Conservation (phyloP, 2,797 vertebrate species). For the Clangula hyemalis region DNA sequence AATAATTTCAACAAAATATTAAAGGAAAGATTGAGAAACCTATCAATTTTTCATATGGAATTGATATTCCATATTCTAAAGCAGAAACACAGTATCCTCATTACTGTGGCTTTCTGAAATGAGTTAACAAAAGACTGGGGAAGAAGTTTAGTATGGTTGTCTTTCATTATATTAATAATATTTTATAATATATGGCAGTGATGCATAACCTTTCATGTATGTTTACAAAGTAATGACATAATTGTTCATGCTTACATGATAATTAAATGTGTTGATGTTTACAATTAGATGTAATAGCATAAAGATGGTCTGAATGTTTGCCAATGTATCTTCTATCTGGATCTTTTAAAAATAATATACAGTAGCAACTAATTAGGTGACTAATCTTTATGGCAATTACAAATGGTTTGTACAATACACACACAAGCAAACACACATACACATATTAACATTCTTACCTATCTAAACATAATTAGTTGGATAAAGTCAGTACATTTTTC, state of each 20-base stretch:
- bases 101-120: neutral
- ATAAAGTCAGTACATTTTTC: constrained; percentile 33
- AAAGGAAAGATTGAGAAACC: neutral
- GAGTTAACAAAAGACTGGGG: neutral
- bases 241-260: constrained; percentile 62
- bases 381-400: constrained; percentile 12
- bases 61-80: neutral
- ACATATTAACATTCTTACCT: neutral
- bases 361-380: constrained; percentile 41
- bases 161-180: constrained; percentile 26
- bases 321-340: constrained; percentile 40
- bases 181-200: constrained; percentile 22
- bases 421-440: neutral
- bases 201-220: constrained; percentile 58
- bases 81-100: neutral
- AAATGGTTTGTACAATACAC: neutral
- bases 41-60: neutral
- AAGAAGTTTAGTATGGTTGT: constrained; percentile 29
- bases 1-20: neutral
- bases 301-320: constrained; percentile 66
- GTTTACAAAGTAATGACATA: constrained; percentile 56
- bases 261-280: constrained; percentile 65
- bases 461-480: constrained; percentile 27
- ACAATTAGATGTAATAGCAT: constrained; percentile 57
- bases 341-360: constrained; percentile 38